phyloP scores from a whole-genome alignment of 2,797 vertebrate genomes.

The Meda fulgida region DNA sequence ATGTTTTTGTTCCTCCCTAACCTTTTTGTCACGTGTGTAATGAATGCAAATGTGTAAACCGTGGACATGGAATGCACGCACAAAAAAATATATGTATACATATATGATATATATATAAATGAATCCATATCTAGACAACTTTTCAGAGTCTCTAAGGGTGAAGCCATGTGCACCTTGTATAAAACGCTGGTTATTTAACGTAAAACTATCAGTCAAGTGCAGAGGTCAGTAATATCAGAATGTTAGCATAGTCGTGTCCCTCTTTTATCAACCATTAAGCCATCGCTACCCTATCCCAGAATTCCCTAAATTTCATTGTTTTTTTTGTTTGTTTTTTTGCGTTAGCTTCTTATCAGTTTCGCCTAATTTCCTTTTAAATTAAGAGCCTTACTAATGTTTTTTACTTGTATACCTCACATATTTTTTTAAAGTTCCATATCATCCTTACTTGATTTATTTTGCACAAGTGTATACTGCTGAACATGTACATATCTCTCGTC shows the following conservation, averaged over 20 bases:
- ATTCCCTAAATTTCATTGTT: conserved; percentile 73
- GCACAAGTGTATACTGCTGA: conserved; percentile 80
- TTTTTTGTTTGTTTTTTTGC: conserved; percentile 71
- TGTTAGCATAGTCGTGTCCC: conserved; percentile 71
- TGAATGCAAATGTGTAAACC: conserved; percentile 76
- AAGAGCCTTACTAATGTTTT: conserved; percentile 95
- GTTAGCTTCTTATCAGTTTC: conserved; percentile 76
- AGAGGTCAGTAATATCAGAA: conserved; percentile 52
- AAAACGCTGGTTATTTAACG: conserved; percentile 70
- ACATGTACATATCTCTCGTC: conserved; percentile 75
- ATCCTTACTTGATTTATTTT: conserved; percentile 73
- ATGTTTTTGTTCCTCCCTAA: conserved; percentile 75
- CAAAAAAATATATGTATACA: conserved; percentile 60
- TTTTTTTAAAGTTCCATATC: conserved; percentile 75
- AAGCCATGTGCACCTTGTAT: conserved; percentile 86
- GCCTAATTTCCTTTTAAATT: conserved; percentile 83
- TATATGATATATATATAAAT: conserved; percentile 59
- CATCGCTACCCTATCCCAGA: conserved; percentile 82
- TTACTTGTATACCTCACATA: conserved; percentile 94
- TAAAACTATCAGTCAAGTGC: conserved; percentile 75
- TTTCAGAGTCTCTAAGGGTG: conserved; percentile 83
- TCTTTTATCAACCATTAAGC: conserved; percentile 82
- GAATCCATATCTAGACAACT: conserved; percentile 80
- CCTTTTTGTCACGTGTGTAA: conserved; percentile 75
- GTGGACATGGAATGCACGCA: conserved; percentile 78